phyloP scores from a whole-genome alignment of 2,113 vertebrate genomes.

The Ifrita kowaldi region DNA sequence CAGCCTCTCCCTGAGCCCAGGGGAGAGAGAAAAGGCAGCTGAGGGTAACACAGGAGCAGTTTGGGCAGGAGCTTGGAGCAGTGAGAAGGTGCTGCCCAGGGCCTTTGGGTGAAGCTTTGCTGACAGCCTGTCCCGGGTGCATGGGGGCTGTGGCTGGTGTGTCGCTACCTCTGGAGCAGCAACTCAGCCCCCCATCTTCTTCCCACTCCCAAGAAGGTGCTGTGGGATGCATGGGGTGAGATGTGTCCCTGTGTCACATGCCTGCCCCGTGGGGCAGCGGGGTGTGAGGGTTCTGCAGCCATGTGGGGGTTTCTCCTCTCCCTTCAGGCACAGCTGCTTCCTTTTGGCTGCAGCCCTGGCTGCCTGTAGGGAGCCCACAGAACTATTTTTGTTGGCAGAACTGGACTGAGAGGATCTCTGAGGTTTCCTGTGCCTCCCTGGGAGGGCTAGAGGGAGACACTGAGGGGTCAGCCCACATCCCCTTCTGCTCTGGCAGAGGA shows the following conservation, averaged over 20 bases:
- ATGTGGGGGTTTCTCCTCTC: background rate
- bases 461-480: background rate
- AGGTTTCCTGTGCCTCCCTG: background rate
- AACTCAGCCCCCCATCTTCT: background rate
- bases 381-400: background rate
- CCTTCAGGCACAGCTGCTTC: background rate
- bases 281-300: rapidly evolving
- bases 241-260: too few species aligned
- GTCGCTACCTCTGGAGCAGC: background rate
- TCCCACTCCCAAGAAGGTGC: background rate
- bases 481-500: background rate
- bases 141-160: rapidly evolving
- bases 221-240: background rate
- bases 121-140: background rate
- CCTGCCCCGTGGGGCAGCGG: rapidly evolving
- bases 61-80: background rate
- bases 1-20: too few species aligned
- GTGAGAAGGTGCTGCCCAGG: background rate
- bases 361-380: rapidly evolving
- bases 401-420: background rate
- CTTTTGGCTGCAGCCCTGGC: background rate
- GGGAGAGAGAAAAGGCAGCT: background rate
- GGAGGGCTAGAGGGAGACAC: background rate
- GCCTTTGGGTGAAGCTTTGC: background rate
- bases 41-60: rapidly evolving